phyloP scores from a whole-genome alignment of 2,888 invertebrate genomes.

The Matsumyia berberina region DNA sequence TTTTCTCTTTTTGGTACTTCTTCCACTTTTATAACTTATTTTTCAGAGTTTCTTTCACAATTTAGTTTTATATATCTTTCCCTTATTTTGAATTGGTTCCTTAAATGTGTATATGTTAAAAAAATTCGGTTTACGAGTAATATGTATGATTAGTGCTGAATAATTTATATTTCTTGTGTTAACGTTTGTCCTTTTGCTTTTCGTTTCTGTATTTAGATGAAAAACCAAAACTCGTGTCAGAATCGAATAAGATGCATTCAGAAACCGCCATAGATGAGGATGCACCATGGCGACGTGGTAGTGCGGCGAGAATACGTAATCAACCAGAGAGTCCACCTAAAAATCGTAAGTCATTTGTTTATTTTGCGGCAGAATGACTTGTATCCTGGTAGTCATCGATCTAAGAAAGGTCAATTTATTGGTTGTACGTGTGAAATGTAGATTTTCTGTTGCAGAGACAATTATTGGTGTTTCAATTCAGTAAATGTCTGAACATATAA shows the following conservation, averaged over 20 bases:
- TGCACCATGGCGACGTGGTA: conserved; percentile 88
- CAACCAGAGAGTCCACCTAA: conserved; percentile 86
- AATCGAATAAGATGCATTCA: conserved; percentile 80
- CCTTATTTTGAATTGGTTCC: conserved; percentile 17
- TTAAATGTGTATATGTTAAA: background rate
- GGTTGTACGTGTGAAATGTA: no score
- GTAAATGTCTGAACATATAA: no score
- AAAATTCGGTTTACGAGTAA: background rate
- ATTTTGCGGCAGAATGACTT: background rate
- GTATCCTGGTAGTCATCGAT: background rate
- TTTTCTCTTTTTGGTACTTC: background rate
- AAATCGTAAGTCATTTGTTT: conserved; percentile 83
- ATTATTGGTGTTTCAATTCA: no score
- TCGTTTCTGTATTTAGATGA: conserved; percentile 78
- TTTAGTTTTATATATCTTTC: conserved; percentile 20
- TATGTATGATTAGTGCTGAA: background rate
- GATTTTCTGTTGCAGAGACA: no score
- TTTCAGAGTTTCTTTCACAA: background rate
- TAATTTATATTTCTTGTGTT: background rate
- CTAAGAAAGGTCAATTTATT: no score
- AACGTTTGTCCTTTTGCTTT: conserved; percentile 2
- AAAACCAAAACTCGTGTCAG: conserved; percentile 79
- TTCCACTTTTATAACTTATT: conserved; percentile 26
- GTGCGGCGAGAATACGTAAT: conserved; percentile 85
- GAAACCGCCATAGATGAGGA: conserved; percentile 85